These are phyloP conservation scores for Odontamblyopus rebecca DNA, from an alignment of 2,797 vertebrate genomes.

Conservation along the genomic window DNA sequence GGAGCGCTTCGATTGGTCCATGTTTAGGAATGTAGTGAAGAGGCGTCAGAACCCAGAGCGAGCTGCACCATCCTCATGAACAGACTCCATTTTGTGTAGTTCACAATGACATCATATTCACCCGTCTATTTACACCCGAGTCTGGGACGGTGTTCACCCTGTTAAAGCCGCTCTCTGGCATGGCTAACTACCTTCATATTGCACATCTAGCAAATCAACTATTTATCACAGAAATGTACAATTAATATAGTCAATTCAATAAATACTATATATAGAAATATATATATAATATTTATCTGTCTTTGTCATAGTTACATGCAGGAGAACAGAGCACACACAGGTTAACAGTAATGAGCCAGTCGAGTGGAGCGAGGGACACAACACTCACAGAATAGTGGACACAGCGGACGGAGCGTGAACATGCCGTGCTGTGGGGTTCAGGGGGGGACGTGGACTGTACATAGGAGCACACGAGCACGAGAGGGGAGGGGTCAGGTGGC, in stretches of 20 bases:
- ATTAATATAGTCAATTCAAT: slow-evolving; percentile 74
- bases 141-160: slow-evolving; percentile 60
- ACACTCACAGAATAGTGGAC: slow-evolving; percentile 68
- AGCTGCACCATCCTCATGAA: neutral
- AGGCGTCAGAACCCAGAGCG: neutral
- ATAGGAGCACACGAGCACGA: neutral
- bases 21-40: neutral
- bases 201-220: slow-evolving; percentile 81
- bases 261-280: slow-evolving; percentile 77
- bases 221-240: slow-evolving; percentile 78
- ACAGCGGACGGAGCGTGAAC: slow-evolving; percentile 60
- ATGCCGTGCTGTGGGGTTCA: slow-evolving; percentile 68
- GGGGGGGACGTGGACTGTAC: slow-evolving; percentile 19
- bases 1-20: neutral
- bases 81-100: neutral
- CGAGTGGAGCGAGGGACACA: slow-evolving; percentile 42
- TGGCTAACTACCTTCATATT: slow-evolving; percentile 76
- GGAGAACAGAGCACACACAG: slow-evolving; percentile 78
- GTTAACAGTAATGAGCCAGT: slow-evolving; percentile 70
- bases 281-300: slow-evolving; percentile 73
- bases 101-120: slow-evolving; percentile 49
- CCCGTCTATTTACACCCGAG: slow-evolving; percentile 21
- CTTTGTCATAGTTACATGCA: slow-evolving; percentile 77
- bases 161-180: slow-evolving; percentile 60
- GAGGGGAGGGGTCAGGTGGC: slow-evolving; percentile 26